These are phyloP conservation scores for Aphelinus certus DNA, from an alignment of 1,140 invertebrate genomes.

Conservation along the genomic window DNA sequence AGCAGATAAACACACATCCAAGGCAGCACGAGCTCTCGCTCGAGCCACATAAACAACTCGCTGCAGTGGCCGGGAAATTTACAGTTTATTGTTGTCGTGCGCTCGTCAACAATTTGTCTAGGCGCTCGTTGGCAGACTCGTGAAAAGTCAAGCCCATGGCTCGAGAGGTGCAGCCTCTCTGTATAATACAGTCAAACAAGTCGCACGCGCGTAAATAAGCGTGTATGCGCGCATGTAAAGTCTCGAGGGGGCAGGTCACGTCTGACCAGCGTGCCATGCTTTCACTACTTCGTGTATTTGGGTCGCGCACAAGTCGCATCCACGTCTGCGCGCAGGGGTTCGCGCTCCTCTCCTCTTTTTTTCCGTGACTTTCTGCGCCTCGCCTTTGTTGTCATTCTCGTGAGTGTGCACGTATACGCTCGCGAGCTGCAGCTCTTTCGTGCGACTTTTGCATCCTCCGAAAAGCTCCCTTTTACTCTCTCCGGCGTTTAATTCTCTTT, in stretches of 20 bases:
- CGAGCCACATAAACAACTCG: slow-evolving; percentile 24
- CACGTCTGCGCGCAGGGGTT: slow-evolving; percentile 48
- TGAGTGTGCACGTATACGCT: not conserved
- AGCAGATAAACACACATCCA: no score
- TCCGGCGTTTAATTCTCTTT: no score
- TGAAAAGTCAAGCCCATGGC: slow-evolving; percentile 12
- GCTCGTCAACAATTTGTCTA: not conserved
- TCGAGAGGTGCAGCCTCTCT: not conserved
- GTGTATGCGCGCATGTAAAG: no score
- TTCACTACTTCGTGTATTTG: slow-evolving; percentile 63
- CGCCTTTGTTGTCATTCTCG: not conserved
- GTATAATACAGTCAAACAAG: no score
- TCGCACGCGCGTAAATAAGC: no score
- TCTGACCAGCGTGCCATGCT: slow-evolving; percentile 62
- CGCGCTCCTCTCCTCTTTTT: slow-evolving; percentile 45
- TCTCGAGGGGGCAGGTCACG: slow-evolving; percentile 45
- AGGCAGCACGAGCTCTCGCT: no score
- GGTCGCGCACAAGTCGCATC: slow-evolving; percentile 56
- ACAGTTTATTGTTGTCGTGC: not conserved
- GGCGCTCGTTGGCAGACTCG: not conserved
- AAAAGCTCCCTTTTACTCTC: no score
- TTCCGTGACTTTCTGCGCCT: slow-evolving; percentile 13
- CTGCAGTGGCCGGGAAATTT: slow-evolving; percentile 33
- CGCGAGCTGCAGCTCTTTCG: not conserved
- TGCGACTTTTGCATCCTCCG: not conserved